Evolutionary conservation across 2,797 vertebrate species (phyloP).

Genomic region (Centroberyx gerrardi): DNA sequence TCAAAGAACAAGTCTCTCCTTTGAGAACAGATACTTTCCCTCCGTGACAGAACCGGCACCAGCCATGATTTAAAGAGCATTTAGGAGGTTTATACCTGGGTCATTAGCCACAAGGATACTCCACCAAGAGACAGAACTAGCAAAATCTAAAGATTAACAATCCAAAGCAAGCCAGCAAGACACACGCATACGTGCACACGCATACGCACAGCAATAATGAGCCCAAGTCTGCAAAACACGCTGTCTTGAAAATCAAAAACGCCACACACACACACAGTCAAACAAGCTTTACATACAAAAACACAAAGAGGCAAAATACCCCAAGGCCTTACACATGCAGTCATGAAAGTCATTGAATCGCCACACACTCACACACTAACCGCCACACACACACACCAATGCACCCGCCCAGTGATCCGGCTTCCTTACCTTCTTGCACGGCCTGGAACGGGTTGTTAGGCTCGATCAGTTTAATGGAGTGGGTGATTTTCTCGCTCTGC

Average conservation of each 20-base stretch:
- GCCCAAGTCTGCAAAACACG: not conserved
- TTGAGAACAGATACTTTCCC: slow-evolving; percentile 10
- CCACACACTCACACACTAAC: not conserved
- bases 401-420: slow-evolving; percentile 3
- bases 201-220: slow-evolving; percentile 8
- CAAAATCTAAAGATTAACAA: slow-evolving; percentile 39
- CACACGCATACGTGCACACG: not conserved
- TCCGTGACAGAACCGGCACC: not conserved
- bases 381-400: not conserved
- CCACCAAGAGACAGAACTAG: slow-evolving; percentile 16
- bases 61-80: slow-evolving; percentile 22
- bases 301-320: too few relatives aligned
- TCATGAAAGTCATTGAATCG: not conserved
- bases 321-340: too few relatives aligned
- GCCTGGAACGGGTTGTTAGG: slow-evolving; percentile 99
- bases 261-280: not conserved
- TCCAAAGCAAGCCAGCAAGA: not conserved
- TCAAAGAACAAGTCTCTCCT: slow-evolving; percentile 43
- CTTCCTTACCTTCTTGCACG: slow-evolving; percentile 95
- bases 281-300: too few relatives aligned
- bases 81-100: slow-evolving; percentile 43
- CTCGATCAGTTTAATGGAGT: slow-evolving; percentile 98
- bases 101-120: slow-evolving; percentile 33
- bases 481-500: slow-evolving; percentile 99
- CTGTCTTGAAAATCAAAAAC: not conserved